These are phyloP conservation scores for Apis cerana DNA, from an alignment of 1,140 invertebrate genomes.

Conservation along the genomic window DNA sequence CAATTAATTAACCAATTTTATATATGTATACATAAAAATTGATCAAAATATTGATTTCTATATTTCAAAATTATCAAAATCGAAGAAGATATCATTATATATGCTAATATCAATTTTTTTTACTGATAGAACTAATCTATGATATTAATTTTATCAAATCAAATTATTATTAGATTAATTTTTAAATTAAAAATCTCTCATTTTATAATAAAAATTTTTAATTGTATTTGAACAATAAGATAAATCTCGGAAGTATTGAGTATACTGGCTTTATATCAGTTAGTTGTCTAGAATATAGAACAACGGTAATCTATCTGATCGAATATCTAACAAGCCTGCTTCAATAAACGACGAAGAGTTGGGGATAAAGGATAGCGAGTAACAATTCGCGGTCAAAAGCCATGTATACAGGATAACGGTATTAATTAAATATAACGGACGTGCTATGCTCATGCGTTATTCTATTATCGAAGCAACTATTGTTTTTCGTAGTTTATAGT, in stretches of 20 bases:
- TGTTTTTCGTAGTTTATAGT: constrained; percentile 78
- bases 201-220: neutral
- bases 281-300: constrained; percentile 61
- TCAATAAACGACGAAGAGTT: constrained; percentile 43
- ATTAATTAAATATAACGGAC: constrained; percentile 78
- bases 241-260: constrained; percentile 24
- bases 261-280: constrained; percentile 57
- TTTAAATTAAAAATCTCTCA: neutral
- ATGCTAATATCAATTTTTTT: no score
- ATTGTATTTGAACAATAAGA: constrained; percentile 14
- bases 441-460: constrained; percentile 74
- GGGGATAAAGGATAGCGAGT: constrained; percentile 24
- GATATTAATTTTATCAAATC: no score
- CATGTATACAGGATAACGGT: constrained; percentile 73
- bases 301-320: constrained; percentile 72
- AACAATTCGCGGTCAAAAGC: constrained; percentile 70
- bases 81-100: no score
- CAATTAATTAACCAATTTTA: no score
- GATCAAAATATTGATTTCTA: no score
- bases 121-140: no score
- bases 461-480: constrained; percentile 77
- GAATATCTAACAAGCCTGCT: constrained; percentile 68
- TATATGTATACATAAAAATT: no score
- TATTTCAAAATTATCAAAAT: no score
- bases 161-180: no score